Conservation (phyloP, 2,113 vertebrate species). For the Cariama cristata region DNA sequence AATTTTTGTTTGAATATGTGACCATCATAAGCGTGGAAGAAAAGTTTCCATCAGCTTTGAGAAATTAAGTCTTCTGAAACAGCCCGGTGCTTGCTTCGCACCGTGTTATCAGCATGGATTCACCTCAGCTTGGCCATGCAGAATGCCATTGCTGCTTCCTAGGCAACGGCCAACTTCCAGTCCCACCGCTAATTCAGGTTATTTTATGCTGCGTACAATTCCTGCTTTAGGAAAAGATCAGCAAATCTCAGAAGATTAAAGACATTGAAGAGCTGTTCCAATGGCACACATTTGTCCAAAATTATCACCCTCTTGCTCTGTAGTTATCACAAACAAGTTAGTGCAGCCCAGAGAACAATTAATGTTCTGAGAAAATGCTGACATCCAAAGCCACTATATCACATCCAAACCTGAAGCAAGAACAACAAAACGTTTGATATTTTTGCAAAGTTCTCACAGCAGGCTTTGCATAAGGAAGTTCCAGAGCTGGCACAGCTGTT, state of each 20-base stretch:
- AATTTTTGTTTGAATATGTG: neutral
- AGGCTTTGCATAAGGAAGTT: neutral
- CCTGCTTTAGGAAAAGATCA: neutral
- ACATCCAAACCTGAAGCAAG: neutral
- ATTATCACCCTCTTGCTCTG: fast-evolving
- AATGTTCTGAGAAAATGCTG: neutral
- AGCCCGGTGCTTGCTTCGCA: neutral
- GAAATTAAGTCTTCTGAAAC: neutral
- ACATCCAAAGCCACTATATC: neutral
- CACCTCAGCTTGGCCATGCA: neutral
- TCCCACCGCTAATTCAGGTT: neutral
- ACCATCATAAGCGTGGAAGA: neutral
- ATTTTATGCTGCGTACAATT: neutral
- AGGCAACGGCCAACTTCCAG: neutral
- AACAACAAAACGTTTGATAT: neutral
- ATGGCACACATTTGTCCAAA: neutral
- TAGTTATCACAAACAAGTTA: neutral
- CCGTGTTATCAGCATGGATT: neutral
- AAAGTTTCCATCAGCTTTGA: neutral
- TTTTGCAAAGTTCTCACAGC: neutral
- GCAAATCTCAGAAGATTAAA: neutral
- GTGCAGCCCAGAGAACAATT: neutral
- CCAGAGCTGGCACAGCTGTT: neutral
- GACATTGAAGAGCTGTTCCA: neutral
- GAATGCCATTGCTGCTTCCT: neutral